These are phyloP conservation scores for Nephrotoma guestfalica DNA, from an alignment of 2,888 invertebrate genomes.

Conservation along the genomic window DNA sequence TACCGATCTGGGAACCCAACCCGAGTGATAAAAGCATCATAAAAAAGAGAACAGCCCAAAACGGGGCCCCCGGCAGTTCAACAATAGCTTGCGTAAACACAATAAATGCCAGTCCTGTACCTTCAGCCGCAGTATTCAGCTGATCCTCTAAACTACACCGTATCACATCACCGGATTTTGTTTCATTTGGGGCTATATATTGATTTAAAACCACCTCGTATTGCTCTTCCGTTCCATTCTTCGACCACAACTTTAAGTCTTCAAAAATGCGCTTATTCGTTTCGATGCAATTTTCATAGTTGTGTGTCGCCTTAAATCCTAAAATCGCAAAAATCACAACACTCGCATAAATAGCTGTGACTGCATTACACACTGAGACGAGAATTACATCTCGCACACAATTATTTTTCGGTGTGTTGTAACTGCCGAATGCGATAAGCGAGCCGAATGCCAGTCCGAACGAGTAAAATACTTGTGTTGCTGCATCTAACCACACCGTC, in stretches of 20 bases:
- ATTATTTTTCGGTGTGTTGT: constrained; percentile 89
- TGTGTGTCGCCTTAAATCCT: constrained; percentile 88
- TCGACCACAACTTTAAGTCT: constrained; percentile 18
- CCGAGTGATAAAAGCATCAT: constrained; percentile 88
- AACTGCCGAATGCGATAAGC: constrained; percentile 88
- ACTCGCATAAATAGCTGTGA: constrained; percentile 89
- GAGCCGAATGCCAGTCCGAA: constrained; percentile 92
- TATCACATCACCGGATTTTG: constrained; percentile 37
- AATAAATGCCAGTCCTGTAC: constrained; percentile 89
- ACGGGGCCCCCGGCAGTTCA: constrained; percentile 82
- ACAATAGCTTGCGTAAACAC: constrained; percentile 96
- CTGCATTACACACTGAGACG: constrained; percentile 82
- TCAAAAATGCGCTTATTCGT: constrained; percentile 38
- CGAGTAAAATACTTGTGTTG: constrained; percentile 94
- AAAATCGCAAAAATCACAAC: constrained; percentile 90
- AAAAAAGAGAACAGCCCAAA: constrained; percentile 95
- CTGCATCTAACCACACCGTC: constrained; percentile 90
- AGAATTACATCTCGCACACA: constrained; percentile 82
- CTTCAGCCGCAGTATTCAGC: constrained; percentile 79
- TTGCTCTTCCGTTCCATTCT: constrained; percentile 35
- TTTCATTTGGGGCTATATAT: constrained; percentile 16
- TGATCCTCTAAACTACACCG: constrained; percentile 59
- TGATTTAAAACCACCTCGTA: constrained; percentile 27
- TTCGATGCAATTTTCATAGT: constrained; percentile 69
- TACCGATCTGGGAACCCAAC: constrained; percentile 90